A percentile compares a stretch with the other conserved stretches of the same genome.
Evolutionary conservation across 1,140 invertebrate genomes (phyloP).

Genomic region (Drosophila mayri): DNA sequence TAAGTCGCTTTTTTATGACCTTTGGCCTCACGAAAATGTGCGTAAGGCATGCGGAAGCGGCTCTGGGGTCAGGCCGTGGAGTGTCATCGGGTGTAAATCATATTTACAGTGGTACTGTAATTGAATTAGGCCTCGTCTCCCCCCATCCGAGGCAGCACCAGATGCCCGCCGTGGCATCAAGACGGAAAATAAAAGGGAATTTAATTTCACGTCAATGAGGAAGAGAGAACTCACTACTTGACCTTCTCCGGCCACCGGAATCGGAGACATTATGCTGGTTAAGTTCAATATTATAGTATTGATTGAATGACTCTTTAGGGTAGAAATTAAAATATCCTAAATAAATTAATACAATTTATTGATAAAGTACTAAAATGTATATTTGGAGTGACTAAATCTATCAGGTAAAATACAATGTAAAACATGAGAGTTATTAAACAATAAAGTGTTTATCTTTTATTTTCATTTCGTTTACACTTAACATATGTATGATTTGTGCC

Average conservation of each 20-base stretch:
- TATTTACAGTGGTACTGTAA: slow-evolving; percentile 78
- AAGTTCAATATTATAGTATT: neutral
- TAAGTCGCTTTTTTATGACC: slow-evolving; percentile 71
- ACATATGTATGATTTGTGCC: too few relatives aligned
- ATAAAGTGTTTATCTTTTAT: too few relatives aligned
- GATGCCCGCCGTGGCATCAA: slow-evolving; percentile 6
- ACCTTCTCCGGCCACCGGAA: slow-evolving; percentile 11
- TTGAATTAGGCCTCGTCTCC: slow-evolving; percentile 60
- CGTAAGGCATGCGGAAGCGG: slow-evolving; percentile 56
- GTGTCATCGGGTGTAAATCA: slow-evolving; percentile 67
- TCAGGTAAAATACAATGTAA: too few relatives aligned
- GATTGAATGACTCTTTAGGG: neutral
- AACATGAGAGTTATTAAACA: too few relatives aligned
- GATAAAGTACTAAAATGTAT: too few relatives aligned
- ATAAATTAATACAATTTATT: neutral
- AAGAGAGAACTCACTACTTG: slow-evolving; percentile 37
- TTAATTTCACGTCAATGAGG: slow-evolving; percentile 50
- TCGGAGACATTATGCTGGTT: slow-evolving; percentile 7
- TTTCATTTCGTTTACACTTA: too few relatives aligned
- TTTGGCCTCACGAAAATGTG: slow-evolving; percentile 66
- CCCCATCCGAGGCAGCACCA: slow-evolving; percentile 8
- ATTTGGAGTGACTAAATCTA: too few relatives aligned
- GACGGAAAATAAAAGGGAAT: slow-evolving; percentile 43
- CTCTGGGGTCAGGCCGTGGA: slow-evolving; percentile 20
- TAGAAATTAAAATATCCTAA: neutral